Percentiles rank a stretch among this genome's conserved stretches.
Evolutionary conservation across 2,797 vertebrate genomes (phyloP).

Genomic region (Falco concolor): DNA sequence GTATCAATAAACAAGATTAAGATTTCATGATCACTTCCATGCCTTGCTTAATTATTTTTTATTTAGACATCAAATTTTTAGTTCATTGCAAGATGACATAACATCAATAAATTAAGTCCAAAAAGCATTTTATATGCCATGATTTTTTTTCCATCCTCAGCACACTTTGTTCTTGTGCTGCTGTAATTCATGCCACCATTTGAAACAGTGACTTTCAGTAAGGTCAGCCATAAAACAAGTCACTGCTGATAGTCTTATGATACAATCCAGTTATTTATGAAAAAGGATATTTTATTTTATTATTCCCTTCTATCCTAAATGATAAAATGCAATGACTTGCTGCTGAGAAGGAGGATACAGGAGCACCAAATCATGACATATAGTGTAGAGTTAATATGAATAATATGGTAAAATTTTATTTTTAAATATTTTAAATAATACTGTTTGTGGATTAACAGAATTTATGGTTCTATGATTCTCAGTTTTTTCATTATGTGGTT

Average conservation of each 20-base stretch:
- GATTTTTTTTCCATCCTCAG: background rate
- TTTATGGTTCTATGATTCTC: background rate
- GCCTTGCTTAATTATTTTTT: background rate
- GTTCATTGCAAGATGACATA: background rate
- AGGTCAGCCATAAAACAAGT: conserved; percentile 10
- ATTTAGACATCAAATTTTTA: background rate
- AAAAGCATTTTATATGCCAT: background rate
- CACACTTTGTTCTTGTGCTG: background rate
- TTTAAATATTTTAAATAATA: background rate
- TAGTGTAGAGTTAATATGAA: background rate
- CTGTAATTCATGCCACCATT: background rate
- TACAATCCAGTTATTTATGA: background rate
- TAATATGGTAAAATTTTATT: background rate
- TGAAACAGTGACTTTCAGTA: background rate
- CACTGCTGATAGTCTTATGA: background rate
- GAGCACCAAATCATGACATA: background rate
- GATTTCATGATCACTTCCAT: background rate
- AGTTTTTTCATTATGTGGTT: background rate
- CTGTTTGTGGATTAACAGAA: background rate
- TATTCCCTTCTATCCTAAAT: background rate
- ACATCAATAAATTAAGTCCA: background rate
- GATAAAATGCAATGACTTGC: background rate
- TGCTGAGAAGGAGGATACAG: background rate
- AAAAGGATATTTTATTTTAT: background rate
- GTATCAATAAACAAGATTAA: background rate